These are phyloP conservation scores for Delichon dasypus DNA, from an alignment of 2,797 vertebrate species.

Conservation along the genomic window DNA sequence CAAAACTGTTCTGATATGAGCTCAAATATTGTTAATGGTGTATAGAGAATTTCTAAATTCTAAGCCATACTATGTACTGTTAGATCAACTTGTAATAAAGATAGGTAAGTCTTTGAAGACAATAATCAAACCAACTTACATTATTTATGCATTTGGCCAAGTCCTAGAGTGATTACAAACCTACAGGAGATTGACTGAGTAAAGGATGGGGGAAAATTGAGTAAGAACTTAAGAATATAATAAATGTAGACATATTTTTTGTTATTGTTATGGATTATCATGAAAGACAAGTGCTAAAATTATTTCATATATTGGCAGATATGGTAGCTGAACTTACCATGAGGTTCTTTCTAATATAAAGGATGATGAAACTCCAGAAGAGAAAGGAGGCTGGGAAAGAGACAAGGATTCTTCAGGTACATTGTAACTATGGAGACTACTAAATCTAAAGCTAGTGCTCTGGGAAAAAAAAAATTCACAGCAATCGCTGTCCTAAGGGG, in stretches of 20 bases:
- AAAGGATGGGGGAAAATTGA: neutral
- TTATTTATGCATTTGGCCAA: neutral
- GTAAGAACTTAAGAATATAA: neutral
- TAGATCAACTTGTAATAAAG: slow-evolving; percentile 58
- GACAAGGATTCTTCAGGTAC: neutral
- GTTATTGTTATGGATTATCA: neutral
- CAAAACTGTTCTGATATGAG: slow-evolving; percentile 11
- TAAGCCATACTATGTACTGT: neutral
- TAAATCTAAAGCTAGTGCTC: neutral
- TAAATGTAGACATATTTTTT: neutral
- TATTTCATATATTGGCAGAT: neutral
- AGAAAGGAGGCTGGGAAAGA: neutral
- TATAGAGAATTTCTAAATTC: neutral
- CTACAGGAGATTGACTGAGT: neutral
- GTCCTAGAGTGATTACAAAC: neutral
- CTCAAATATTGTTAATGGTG: slow-evolving; percentile 30
- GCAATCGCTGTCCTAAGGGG: neutral
- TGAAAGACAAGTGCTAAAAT: neutral
- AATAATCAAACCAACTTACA: neutral
- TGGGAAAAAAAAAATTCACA: neutral
- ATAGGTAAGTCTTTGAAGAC: slow-evolving; percentile 27
- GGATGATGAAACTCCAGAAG: neutral
- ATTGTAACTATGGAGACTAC: neutral
- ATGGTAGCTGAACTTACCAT: neutral
- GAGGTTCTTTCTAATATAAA: neutral